Percentiles rank a stretch among this genome's conserved stretches.
Conservation (phyloP, 2,113 vertebrate species). For the Spheniscus mendiculus region DNA sequence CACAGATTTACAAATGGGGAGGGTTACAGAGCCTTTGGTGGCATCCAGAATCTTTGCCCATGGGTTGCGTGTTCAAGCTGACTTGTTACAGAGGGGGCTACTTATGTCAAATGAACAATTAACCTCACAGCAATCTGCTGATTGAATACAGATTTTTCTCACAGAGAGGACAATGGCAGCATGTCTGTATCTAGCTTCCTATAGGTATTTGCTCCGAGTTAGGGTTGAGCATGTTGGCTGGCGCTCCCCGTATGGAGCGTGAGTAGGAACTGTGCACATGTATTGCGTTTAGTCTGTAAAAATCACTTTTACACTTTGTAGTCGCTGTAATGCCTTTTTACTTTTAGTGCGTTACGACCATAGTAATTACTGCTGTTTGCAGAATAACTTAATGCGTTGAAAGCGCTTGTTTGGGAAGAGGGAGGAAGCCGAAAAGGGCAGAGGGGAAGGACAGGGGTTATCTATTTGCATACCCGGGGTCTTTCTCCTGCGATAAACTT, state of each 20-base stretch:
- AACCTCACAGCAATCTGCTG: neutral
- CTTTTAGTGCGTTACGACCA: fast-evolving
- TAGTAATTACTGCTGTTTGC: neutral
- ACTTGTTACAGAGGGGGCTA: fast-evolving
- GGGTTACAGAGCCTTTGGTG: fast-evolving
- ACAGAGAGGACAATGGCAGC: neutral
- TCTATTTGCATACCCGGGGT: neutral
- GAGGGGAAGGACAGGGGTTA: neutral
- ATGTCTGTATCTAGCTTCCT: fast-evolving
- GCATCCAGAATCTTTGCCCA: neutral
- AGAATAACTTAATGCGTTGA: neutral
- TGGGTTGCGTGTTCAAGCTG: neutral
- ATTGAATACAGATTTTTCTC: neutral
- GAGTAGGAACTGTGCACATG: fast-evolving
- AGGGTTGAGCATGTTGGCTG: neutral
- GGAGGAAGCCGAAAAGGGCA: neutral
- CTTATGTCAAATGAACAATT: neutral
- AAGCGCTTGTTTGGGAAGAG: too few species aligned
- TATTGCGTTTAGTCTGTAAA: too few species aligned
- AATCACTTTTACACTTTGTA: fast-evolving
- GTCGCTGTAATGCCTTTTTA: neutral
- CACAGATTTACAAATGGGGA: neutral
- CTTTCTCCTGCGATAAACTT: fast-evolving
- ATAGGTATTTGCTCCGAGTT: neutral
- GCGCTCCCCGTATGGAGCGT: fast-evolving